Base-by-base conservation (phyloP, 2,888 invertebrate genomes). In the Pyrocoelia pectoralis region DNA sequence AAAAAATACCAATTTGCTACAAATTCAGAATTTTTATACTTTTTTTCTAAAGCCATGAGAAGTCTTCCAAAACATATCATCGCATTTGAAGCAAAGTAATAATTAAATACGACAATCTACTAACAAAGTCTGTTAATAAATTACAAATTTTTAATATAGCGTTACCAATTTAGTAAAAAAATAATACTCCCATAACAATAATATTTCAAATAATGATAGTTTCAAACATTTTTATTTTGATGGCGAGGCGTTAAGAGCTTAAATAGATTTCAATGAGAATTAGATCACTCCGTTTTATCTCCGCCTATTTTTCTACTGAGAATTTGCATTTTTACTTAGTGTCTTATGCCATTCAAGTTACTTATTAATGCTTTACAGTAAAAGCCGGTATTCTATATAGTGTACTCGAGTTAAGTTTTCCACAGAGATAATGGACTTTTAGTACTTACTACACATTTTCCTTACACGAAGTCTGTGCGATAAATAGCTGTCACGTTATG, bases 311-410 rank as follows among this genome's bases (percentile, higher is more conserved):
- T 43, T 43, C 43, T 43, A 14, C 43, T 14, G 13, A 6, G 15
- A 43, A 43, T 43, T 43, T 43, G 43, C 43, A 43, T 43, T 43
- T 43, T 43, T 14, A 43, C 14, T 43, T 13, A 14, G 12, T 14
- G 15, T 9, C 13, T 43, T 43, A n/a, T 43, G 43, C 15, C 43
- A 13, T n/a, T 14, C 43, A 14, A 43, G 9, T 13, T 12, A 43
- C 13, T 43, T n/a, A 13, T 43, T 43, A 43, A 13, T 43, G 43
- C 15, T 43, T 43, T 43, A 43, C 15, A 43, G 15, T 43, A 43
- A 43, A 14, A 24, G 24, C 24, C 24, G 24, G 24, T 6, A 24
- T 24, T 24, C 4, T 24, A 24, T 24, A 24, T 24, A 24, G 24
- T 24, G 6, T 24, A 24, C 24, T 24, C 24, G 24, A 24, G 6